Evolutionary conservation across 2,113 vertebrate species (phyloP).

Genomic region (Thalassoma bifasciatum): DNA sequence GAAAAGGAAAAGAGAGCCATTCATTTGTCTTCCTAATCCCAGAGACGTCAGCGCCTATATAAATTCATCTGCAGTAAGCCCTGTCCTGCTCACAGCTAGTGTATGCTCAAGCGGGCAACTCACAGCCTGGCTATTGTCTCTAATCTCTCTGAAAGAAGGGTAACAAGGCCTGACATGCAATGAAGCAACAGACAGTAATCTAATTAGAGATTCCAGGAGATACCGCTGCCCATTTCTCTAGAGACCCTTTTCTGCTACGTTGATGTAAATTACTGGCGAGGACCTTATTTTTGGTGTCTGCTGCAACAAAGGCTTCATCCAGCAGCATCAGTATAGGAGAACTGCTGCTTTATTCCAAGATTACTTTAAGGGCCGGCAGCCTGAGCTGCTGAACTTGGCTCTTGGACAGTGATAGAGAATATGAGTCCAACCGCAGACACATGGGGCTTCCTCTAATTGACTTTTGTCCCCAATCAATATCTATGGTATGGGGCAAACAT

Average conservation of each 20-base stretch:
- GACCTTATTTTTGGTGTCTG: slow-evolving; percentile 80
- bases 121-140: slow-evolving; percentile 76
- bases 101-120: slow-evolving; percentile 53
- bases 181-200: slow-evolving; percentile 84
- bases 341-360: slow-evolving; percentile 59
- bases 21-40: slow-evolving; percentile 61
- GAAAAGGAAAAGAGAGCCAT: slow-evolving; percentile 49
- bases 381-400: slow-evolving; percentile 39
- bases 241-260: slow-evolving; percentile 73
- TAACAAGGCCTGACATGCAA: slow-evolving; percentile 84
- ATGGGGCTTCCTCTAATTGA: slow-evolving; percentile 75
- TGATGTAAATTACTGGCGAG: slow-evolving; percentile 81
- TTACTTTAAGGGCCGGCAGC: slow-evolving; percentile 51
- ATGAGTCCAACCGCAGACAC: slow-evolving; percentile 59
- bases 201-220: slow-evolving; percentile 86
- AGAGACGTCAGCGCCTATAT: slow-evolving; percentile 45
- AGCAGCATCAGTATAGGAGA: slow-evolving; percentile 27
- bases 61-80: slow-evolving; percentile 60
- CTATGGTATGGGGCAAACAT: slow-evolving; percentile 79
- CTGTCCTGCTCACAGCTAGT: slow-evolving; percentile 36
- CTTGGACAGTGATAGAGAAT: slow-evolving; percentile 56
- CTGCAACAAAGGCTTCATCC: slow-evolving; percentile 67
- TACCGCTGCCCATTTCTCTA: slow-evolving; percentile 72
- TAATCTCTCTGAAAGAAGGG: slow-evolving; percentile 80
- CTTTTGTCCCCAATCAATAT: slow-evolving; percentile 80